These are phyloP conservation scores for Morone chrysops DNA, from an alignment of 2,113 vertebrate species.

Conservation along the genomic window DNA sequence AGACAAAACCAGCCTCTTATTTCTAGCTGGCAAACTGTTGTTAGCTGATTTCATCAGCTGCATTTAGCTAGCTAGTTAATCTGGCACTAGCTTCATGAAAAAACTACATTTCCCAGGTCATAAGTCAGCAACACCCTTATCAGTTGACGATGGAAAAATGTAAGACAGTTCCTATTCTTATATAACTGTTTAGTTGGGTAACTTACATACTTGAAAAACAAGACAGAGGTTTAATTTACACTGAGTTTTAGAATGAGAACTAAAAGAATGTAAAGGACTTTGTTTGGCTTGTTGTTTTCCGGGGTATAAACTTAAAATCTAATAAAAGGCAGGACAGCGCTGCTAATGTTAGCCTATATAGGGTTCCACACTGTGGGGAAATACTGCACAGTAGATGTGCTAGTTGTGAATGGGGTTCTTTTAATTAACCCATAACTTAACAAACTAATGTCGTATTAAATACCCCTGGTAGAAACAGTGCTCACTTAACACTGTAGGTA, in stretches of 20 bases:
- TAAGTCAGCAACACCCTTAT: not conserved
- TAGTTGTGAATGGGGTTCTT: not conserved
- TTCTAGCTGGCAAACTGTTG: too few species aligned
- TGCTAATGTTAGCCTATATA: not conserved
- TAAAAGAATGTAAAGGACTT: too few species aligned
- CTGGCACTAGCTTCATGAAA: too few species aligned
- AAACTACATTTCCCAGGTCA: not conserved
- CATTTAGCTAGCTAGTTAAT: too few species aligned
- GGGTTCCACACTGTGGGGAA: not conserved
- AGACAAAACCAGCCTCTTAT: too few species aligned
- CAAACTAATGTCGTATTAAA: not conserved
- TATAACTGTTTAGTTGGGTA: too few species aligned
- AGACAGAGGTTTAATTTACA: not conserved
- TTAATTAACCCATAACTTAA: not conserved
- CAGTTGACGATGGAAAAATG: not conserved
- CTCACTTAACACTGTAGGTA: not conserved
- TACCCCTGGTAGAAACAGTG: not conserved
- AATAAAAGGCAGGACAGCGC: not conserved
- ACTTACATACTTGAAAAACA: too few species aligned
- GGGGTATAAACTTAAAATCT: not conserved
- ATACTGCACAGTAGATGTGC: not conserved
- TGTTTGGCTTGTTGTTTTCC: not conserved
- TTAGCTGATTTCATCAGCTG: too few species aligned
- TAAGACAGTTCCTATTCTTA: not conserved
- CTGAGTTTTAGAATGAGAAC: not conserved